Base-by-base conservation (phyloP, 2,113 vertebrate genomes). In the Osmerus mordax region DNA sequence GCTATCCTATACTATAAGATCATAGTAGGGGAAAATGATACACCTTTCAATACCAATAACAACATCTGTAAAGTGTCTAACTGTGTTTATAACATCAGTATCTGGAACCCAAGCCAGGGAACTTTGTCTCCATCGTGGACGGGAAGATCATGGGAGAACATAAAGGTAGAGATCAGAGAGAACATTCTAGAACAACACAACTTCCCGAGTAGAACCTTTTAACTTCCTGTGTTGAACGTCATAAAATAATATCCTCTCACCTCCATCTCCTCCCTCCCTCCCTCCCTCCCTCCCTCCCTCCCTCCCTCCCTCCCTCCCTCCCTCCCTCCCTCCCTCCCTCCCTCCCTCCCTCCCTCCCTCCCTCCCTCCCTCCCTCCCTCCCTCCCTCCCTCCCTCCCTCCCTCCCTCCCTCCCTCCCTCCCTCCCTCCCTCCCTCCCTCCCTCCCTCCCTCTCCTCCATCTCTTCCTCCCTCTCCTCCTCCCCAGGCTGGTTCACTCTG, bases 401-500 rank as follows among this genome's bases (percentile, higher is more conserved):
- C 28, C 14, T 15, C 11, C 28, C 28, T 15, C 11, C 28, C 59
- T 16, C 0, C 23, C 13, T 16, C 60, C 4, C 16, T 18, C 16
- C 6, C 3, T 3, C 16, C 15, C 54, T 14, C 15, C 3, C 14
- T 8, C 14, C 54, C 16, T n/a, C 54, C 16, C 7, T 14, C 16
- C 3, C n/a, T n/a, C 54, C n/a, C 54, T n/a, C 54, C 18, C 15
- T 8, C 54, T 55, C 54, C 18, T 8, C 18, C 15, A 4, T 60
- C 9, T 19, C 19, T 7, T 60, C 9, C 19, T 21, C 58, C 21
- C 0, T 15, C 21, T 21, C 19, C 21, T 11, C 18, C 28, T 52
- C 15, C 70, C 1, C 58, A 99, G 97, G 97, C 23, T 98, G 94
- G 93, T 99, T 99, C 86, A 95, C 97, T n/a, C 90, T 96, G 61